Percentiles rank a stretch among this genome's conserved stretches.
These are phyloP conservation scores for Plodia interpunctella DNA, from an alignment of 1,140 invertebrate genomes.

Conservation along the genomic window DNA sequence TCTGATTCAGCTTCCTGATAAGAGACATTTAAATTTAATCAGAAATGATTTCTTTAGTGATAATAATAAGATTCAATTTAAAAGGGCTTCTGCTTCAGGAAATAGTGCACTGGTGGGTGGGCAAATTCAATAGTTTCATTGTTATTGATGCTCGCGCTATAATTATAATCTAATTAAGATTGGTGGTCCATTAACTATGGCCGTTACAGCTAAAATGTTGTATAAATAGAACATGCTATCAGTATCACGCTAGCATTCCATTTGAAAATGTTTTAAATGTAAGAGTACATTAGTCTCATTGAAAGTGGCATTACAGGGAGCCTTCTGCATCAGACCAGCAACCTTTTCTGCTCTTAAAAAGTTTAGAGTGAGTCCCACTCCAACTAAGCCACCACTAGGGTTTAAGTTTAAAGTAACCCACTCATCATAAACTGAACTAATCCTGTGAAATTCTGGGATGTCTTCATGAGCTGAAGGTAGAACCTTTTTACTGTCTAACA, in stretches of 20 bases:
- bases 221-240: background rate
- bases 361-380: no score
- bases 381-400: no score
- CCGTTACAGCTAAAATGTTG: conserved; percentile 2
- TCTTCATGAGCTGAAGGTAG: no score
- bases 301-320: no score
- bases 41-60: background rate
- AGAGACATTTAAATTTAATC: background rate
- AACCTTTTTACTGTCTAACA: no score
- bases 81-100: background rate
- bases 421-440: no score
- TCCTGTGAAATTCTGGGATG: no score
- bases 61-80: background rate
- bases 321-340: no score
- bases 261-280: no score
- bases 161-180: conserved; percentile 54
- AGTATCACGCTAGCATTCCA: background rate
- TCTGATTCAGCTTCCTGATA: conserved; percentile 2
- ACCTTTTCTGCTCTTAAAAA: no score
- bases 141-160: conserved; percentile 52
- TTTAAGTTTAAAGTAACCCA: no score
- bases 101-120: conserved; percentile 30
- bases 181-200: background rate
- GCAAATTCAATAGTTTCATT: conserved; percentile 42
- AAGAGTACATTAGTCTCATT: no score